phyloP scores from a whole-genome alignment of 2,797 vertebrate species.

The Urosaurus nigricauda region DNA sequence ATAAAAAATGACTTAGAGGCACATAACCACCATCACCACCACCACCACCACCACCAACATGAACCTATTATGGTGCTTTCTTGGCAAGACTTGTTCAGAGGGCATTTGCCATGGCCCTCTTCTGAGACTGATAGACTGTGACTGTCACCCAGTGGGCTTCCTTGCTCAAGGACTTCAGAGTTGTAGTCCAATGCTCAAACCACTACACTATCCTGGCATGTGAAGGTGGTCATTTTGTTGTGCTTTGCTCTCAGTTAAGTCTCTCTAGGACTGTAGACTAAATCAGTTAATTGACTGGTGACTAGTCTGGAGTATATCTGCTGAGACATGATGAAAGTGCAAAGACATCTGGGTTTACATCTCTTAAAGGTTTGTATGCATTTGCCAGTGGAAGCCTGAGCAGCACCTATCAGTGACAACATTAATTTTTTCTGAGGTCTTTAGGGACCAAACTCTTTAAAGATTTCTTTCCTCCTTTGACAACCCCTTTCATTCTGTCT shows the following conservation, averaged over 20 bases:
- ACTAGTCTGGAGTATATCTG: neutral
- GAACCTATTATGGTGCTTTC: too few species aligned
- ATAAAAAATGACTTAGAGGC: too few species aligned
- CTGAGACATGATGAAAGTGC: neutral
- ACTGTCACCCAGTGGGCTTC: too few species aligned
- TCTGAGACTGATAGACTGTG: too few species aligned
- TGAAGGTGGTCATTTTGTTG: neutral
- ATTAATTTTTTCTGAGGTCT: neutral
- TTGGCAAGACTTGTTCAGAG: too few species aligned
- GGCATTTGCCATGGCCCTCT: too few species aligned
- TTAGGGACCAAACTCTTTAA: conserved; percentile 2
- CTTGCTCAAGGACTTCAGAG: too few species aligned
- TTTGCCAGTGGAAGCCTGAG: neutral
- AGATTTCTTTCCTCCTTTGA: fast-evolving
- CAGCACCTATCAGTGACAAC: neutral
- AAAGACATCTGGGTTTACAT: neutral
- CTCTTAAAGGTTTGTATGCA: neutral
- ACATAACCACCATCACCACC: too few species aligned
- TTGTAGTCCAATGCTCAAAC: too few species aligned
- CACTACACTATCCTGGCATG: too few species aligned
- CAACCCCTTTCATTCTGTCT: neutral
- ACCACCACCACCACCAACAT: too few species aligned
- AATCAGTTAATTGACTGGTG: neutral
- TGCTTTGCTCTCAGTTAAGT: neutral
- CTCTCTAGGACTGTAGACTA: neutral